phyloP scores from a whole-genome alignment of 2,888 invertebrate genomes.

The Epicampocera succincta region DNA sequence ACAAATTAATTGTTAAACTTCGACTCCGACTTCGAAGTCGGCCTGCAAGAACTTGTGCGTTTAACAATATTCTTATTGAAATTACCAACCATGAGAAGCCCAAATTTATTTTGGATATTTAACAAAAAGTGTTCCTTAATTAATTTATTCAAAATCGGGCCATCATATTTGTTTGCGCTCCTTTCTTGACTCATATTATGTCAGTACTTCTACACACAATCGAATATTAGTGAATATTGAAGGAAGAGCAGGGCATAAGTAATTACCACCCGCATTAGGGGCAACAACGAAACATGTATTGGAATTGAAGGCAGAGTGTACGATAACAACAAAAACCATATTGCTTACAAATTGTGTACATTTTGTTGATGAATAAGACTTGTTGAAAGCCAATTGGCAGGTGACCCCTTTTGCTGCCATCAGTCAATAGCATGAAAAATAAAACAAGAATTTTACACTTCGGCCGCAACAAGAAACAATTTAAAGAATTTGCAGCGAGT shows the following conservation, averaged over 20 bases:
- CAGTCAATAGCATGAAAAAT: background rate
- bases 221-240: too few species aligned
- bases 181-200: too few species aligned
- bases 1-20: too few species aligned
- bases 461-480: background rate
- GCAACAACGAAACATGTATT: background rate
- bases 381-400: constrained; percentile 21
- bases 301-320: background rate
- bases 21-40: too few species aligned
- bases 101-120: too few species aligned
- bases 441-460: constrained; percentile 6
- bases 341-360: constrained; percentile 55
- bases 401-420: background rate
- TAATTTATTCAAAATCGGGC: too few species aligned
- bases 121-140: too few species aligned
- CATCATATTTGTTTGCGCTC: too few species aligned
- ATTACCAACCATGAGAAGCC: too few species aligned
- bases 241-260: background rate
- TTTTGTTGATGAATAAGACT: constrained; percentile 41
- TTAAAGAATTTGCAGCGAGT: background rate
- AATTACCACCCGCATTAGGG: background rate
- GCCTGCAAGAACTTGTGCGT: too few species aligned
- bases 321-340: constrained; percentile 2
- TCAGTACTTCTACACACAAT: too few species aligned
- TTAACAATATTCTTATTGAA: too few species aligned